phyloP scores from a whole-genome alignment of 2,888 invertebrate genomes.

The Hyposoter dolosus region DNA sequence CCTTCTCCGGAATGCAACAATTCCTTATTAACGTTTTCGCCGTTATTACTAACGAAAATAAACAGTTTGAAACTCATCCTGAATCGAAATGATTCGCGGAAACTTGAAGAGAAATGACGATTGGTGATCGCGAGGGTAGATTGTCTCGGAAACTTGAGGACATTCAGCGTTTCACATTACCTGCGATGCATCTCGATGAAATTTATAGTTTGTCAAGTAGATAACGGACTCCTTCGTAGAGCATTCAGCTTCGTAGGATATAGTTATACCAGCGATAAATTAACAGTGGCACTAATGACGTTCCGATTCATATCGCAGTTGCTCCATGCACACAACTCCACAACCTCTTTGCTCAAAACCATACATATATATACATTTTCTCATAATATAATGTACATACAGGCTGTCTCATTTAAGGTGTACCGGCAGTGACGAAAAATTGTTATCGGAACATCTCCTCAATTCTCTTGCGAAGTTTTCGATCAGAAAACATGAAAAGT shows the following conservation, averaged over 20 bases:
- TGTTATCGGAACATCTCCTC: background rate
- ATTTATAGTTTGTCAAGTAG: slow-evolving; percentile 44
- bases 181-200: slow-evolving; percentile 33
- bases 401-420: slow-evolving; percentile 1
- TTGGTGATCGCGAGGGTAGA: slow-evolving; percentile 12
- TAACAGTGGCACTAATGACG: slow-evolving; percentile 52
- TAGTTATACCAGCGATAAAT: slow-evolving; percentile 45
- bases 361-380: background rate
- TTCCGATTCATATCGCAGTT: slow-evolving; percentile 49
- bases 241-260: slow-evolving; percentile 15
- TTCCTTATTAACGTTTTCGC: background rate
- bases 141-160: slow-evolving; percentile 21
- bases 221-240: slow-evolving; percentile 23
- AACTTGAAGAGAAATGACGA: slow-evolving; percentile 26
- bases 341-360: background rate
- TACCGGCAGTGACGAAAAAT: background rate
- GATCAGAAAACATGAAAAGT: too few relatives aligned
- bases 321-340: background rate
- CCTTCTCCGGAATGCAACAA: background rate
- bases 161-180: slow-evolving; percentile 39
- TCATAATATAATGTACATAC: background rate
- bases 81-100: slow-evolving; percentile 17
- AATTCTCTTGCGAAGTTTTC: too few relatives aligned
- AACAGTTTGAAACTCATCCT: background rate
- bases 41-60: background rate